These are phyloP conservation scores for Meliscaeva auricollis DNA, from an alignment of 2,888 invertebrate genomes.

Conservation along the genomic window DNA sequence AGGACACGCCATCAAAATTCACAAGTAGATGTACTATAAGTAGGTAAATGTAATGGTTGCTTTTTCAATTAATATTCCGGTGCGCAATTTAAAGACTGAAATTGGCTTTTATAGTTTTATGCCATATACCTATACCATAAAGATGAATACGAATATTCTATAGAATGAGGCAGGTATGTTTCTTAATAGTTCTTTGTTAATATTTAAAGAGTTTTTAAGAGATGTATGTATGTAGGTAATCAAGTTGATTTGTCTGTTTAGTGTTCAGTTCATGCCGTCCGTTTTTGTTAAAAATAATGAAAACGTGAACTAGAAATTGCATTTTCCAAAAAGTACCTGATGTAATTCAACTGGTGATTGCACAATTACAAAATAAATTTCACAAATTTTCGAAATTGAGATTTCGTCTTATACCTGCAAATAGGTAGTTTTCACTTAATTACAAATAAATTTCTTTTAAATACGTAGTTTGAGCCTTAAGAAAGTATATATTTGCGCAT, in stretches of 20 bases:
- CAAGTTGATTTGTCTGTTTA: background rate
- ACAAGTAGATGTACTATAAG: background rate
- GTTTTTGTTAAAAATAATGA: too few species aligned
- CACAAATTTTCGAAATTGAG: too few species aligned
- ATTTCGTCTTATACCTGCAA: too few species aligned
- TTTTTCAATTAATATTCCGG: conserved; percentile 1
- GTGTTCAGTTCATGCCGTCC: background rate
- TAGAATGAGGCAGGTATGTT: background rate
- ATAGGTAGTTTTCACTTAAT: too few species aligned
- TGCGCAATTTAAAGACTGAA: conserved; percentile 1
- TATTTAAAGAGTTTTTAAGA: background rate
- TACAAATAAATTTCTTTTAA: too few species aligned
- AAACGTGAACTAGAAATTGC: too few species aligned
- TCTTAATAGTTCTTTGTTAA: background rate
- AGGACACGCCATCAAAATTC: conserved; percentile 17
- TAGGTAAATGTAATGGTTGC: background rate
- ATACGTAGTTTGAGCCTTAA: too few species aligned
- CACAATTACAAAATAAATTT: too few species aligned
- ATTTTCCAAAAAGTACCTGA: too few species aligned
- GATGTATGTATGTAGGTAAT: background rate
- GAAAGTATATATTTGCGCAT: too few species aligned
- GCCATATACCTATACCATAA: too few species aligned
- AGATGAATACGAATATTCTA: background rate
- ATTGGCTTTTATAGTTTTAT: background rate
- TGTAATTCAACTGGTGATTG: too few species aligned